Evolutionary conservation across 2,797 vertebrate species (phyloP), one percentile per base, ranked within the genome.

Genomic region (Antrozous pallidus): DNA sequence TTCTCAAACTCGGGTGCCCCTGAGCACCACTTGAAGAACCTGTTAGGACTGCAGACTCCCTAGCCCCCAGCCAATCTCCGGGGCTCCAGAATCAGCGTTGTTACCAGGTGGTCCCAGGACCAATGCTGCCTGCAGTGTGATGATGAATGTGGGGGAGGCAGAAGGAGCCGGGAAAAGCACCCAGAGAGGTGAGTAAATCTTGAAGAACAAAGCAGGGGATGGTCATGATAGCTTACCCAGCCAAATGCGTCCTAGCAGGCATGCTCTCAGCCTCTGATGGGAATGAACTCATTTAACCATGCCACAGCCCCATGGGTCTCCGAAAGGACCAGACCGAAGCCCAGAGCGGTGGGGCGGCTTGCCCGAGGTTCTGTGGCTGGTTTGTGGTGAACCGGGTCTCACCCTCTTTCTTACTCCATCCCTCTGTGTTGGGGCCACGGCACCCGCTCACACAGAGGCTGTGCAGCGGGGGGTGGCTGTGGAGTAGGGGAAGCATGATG

Each of bases 381-480:
- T n/a, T 11, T 6, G 33, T 22, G 8, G 24, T 4, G 40, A 51
- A 54, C 61, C n/a, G 49, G 67, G 17, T 14, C 31, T 79, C 5
- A 0, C 3, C 49, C 42, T 14, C 24, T 24, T 3, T 2, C 24
- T 24, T 3, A 3, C 16, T 36, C 5, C 5, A 0, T 1, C 6
- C 40, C 73, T 6, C 54, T 18, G 31, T 8, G 0, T 1, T 3
- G 31, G 51, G 61, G 17, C 45, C 4, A 20, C 1, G 3, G 33
- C 10, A 22, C 20, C 42, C 1, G 12, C 49, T 51, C 24, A 28
- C 0, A 2, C 31, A 5, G 40, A 58, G 36, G 45, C 63, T 42
- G 4, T 17, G 10, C n/a, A n/a, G 31, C 38, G 0, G 6, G 45
- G 38, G 0, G 6, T 38, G 38, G n/a, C 22, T 56, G 38, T 70